Conservation (phyloP, 2,888 invertebrate genomes). For the Caenorhabditis afra region DNA sequence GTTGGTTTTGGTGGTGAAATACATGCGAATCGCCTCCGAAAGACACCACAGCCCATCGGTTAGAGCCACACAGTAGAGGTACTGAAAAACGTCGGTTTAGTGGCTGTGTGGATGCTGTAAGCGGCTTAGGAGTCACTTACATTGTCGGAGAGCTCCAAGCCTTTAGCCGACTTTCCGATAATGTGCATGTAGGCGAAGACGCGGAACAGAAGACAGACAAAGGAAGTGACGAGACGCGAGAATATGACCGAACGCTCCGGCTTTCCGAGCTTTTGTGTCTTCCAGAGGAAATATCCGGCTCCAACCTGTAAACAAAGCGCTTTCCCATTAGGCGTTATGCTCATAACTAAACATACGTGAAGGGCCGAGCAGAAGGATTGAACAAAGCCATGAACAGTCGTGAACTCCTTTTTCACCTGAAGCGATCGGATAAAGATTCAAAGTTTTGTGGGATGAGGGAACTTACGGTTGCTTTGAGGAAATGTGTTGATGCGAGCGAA, state of each 20-base stretch:
- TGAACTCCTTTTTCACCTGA: conserved; percentile 68
- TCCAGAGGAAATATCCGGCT: conserved; percentile 61
- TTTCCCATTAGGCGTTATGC: not conserved
- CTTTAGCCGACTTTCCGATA: conserved; percentile 68
- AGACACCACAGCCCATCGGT: conserved; percentile 74
- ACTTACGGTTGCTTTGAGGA: conserved; percentile 62
- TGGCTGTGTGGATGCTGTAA: not conserved
- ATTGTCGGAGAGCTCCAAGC: conserved; percentile 70
- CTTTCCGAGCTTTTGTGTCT: conserved; percentile 50
- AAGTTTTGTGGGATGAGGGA: not conserved
- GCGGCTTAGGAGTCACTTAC: conserved; percentile 24
- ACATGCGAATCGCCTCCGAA: conserved; percentile 67
- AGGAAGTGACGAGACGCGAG: conserved; percentile 70
- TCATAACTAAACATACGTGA: conserved; percentile 61
- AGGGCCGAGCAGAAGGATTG: conserved; percentile 71
- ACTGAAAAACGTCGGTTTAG: conserved; percentile 57
- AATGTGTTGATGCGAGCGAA: conserved; percentile 53
- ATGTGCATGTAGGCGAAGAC: conserved; percentile 74
- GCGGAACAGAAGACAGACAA: conserved; percentile 70
- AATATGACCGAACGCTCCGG: conserved; percentile 68
- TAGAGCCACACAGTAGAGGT: conserved; percentile 65
- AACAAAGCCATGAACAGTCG: conserved; percentile 69
- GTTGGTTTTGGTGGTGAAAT: conserved; percentile 54
- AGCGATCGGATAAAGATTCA: not conserved
- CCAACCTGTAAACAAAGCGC: conserved; percentile 56